Conservation (phyloP, 1,140 invertebrate species). For the Hirudo medicinalis region DNA sequence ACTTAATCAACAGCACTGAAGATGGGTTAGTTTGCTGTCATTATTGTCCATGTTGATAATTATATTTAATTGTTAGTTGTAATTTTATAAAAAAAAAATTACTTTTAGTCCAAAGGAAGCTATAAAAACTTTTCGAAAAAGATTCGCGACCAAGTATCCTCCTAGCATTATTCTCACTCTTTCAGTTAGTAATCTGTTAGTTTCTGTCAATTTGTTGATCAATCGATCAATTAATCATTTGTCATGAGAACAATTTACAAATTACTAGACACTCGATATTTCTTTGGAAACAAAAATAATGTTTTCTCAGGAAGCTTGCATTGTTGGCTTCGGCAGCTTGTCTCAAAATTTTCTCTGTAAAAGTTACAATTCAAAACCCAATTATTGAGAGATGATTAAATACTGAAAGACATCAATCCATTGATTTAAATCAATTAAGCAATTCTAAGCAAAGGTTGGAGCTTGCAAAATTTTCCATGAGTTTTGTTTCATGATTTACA, state of each 20-base stretch:
- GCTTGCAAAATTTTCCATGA: background rate
- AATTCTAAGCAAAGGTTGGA: too few relatives aligned
- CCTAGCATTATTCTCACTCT: conserved; percentile 90
- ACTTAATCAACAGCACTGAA: conserved; percentile 87
- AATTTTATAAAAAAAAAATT: background rate
- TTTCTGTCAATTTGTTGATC: background rate
- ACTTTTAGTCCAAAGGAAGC: conserved; percentile 69
- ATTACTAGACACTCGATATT: too few relatives aligned
- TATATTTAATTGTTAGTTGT: background rate
- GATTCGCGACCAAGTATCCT: conserved; percentile 81
- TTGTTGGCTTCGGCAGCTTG: too few relatives aligned
- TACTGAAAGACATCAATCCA: background rate
- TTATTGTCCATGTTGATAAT: background rate
- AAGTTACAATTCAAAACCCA: too few relatives aligned
- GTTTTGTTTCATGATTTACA: conserved; percentile 76
- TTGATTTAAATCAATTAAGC: too few relatives aligned
- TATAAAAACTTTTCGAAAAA: conserved; percentile 82
- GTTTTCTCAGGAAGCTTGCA: too few relatives aligned
- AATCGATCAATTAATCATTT: background rate
- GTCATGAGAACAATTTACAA: too few relatives aligned
- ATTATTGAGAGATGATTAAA: background rate
- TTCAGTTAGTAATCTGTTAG: conserved; percentile 53
- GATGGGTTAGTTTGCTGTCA: conserved; percentile 52
- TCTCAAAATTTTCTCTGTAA: background rate
- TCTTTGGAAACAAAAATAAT: too few relatives aligned